Percentiles rank a stretch among this genome's conserved stretches.
phyloP scores from a whole-genome alignment of 2,113 vertebrate genomes.

The Oncorhynchus gorbuscha region DNA sequence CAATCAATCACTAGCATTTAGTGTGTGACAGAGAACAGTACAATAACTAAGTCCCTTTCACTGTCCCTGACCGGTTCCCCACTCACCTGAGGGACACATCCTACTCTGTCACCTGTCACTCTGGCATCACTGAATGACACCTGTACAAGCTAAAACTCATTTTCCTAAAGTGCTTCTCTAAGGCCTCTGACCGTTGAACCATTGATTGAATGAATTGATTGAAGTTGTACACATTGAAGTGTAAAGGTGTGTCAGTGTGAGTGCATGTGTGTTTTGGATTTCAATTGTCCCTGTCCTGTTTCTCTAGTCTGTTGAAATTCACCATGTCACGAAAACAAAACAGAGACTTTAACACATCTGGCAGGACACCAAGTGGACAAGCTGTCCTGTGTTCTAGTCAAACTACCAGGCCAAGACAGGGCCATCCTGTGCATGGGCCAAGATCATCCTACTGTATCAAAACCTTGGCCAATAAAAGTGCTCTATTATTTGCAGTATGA shows the following conservation, averaged over 20 bases:
- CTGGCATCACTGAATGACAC: neutral
- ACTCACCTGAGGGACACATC: constrained; percentile 16
- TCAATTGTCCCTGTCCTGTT: too few relatives aligned
- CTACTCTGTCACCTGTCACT: constrained; percentile 5
- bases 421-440: too few relatives aligned
- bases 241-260: neutral
- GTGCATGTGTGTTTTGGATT: neutral
- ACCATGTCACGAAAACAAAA: neutral
- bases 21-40: neutral
- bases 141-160: neutral
- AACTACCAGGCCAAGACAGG: too few relatives aligned
- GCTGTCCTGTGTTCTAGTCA: too few relatives aligned
- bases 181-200: neutral
- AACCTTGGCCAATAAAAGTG: too few relatives aligned
- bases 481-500: too few relatives aligned
- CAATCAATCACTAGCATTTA: constrained; percentile 38
- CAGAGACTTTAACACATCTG: too few relatives aligned
- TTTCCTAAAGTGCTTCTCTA: neutral
- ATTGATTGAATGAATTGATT: neutral
- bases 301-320: neutral
- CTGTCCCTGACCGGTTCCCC: constrained; percentile 13
- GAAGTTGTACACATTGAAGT: neutral
- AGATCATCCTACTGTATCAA: too few relatives aligned
- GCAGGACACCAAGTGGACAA: too few relatives aligned
- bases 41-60: neutral